Conservation (phyloP, 1,140 invertebrate genomes). For the Latrodectus geometricus region DNA sequence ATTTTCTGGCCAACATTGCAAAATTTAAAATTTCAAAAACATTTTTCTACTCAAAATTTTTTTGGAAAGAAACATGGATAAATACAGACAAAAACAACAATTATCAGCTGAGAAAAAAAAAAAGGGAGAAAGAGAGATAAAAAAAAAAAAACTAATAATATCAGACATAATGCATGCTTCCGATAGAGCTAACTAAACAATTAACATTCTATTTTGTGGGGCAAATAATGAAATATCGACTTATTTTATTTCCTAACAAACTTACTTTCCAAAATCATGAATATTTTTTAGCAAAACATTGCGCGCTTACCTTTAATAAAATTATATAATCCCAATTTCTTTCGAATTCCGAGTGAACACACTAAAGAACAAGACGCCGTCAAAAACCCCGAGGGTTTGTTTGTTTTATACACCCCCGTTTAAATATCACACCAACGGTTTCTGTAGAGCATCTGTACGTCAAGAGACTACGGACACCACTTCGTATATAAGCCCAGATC, state of each 20-base stretch:
- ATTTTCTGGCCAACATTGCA: too few relatives aligned
- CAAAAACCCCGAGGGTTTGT: slow-evolving; percentile 22
- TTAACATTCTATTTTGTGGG: too few relatives aligned
- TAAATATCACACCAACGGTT: slow-evolving; percentile 35
- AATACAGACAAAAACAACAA: too few relatives aligned
- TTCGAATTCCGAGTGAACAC: slow-evolving; percentile 12
- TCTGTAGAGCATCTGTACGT: slow-evolving; percentile 9
- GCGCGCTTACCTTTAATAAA: neutral
- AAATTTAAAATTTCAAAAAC: too few relatives aligned
- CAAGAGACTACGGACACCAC: slow-evolving; percentile 29
- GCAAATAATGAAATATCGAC: neutral
- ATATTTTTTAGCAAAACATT: neutral
- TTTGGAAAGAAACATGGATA: too few relatives aligned
- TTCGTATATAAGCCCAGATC: slow-evolving; percentile 34
- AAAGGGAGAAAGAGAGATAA: too few relatives aligned
- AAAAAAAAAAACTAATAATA: too few relatives aligned
- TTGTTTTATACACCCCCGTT: slow-evolving; percentile 33
- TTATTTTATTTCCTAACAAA: neutral
- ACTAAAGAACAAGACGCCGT: slow-evolving; percentile 7
- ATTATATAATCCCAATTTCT: slow-evolving; percentile 20
- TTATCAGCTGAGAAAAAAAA: too few relatives aligned
- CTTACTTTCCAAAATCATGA: neutral
- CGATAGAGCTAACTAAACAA: too few relatives aligned
- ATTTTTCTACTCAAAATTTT: too few relatives aligned
- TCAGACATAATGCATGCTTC: too few relatives aligned